Base-by-base conservation (phyloP, 2,797 vertebrate genomes). In the Coregonus suidteri region DNA sequence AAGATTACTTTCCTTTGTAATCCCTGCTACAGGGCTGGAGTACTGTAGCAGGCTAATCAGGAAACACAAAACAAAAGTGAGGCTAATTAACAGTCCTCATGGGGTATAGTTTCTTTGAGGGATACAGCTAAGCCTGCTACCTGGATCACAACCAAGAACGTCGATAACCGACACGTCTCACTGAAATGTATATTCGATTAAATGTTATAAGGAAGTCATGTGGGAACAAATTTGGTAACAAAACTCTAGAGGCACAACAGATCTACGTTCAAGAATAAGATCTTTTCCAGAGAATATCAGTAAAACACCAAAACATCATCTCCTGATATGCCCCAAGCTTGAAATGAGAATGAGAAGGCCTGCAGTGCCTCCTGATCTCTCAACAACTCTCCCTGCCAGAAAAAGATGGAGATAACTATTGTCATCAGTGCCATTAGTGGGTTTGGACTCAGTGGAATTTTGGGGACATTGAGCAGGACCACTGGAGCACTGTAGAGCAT, bases 391-490 rank as follows among this genome's bases (percentile, higher is more conserved):
- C 67, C 18, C 64, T 75, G 75, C 65, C 78, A 83, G 78, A 66
- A 84, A 74, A 81, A 11, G 89, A 89, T 86, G 81, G 72, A 83
- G 85, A 86, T 82, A 84, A 89, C 83, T 81, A 84, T 85, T 84
- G 88, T 89, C 92, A 91, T 88, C 83, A 83, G 76, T 76, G 75
- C 68, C 81, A 84, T 89, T 85, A 87, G 82, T 87, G 81, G 73
- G 79, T 71, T 54, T 83, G 79, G 82, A 88, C 80, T 90, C 81
- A 85, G 41, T 41, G 41, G 1, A 37, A 85, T 87, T 82, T 87
- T 72, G 75, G 75, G 77, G 85, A 78, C 86, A 91, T 86, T 87
- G 54, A 87, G 85, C 84, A 74, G 79, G 79, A 82, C 89, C 90
- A 91, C 82, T 62, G 62, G 89, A 86, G 83, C 81, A 47, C 41